These are phyloP conservation scores for Sisyra terminalis DNA, from an alignment of 2,888 invertebrate species.

Conservation along the genomic window DNA sequence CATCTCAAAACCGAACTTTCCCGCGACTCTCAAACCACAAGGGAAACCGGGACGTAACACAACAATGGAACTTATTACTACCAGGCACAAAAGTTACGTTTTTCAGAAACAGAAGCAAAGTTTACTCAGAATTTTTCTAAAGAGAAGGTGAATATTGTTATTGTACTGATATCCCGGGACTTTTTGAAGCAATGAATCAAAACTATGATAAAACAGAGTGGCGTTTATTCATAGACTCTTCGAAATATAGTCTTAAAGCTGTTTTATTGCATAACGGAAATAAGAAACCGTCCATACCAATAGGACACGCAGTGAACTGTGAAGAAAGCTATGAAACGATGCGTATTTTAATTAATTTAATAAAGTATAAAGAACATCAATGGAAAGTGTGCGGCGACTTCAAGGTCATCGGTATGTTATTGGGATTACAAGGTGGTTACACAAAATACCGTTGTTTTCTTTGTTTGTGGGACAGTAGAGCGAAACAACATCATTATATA, in stretches of 20 bases:
- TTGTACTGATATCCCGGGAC: not conserved
- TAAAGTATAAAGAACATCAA: constrained; percentile 1
- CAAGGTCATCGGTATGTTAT: constrained; percentile 14
- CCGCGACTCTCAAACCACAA: too few relatives aligned
- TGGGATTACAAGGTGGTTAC: constrained; percentile 17
- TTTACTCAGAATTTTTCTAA: not conserved
- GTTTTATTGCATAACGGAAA: constrained; percentile 16
- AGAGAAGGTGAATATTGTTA: not conserved
- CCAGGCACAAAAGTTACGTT: not conserved
- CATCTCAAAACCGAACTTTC: too few relatives aligned
- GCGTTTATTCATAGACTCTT: constrained; percentile 12
- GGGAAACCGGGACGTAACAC: too few relatives aligned
- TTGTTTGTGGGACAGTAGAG: constrained; percentile 17
- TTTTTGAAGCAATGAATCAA: not conserved
- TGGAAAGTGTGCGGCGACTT: constrained; percentile 12
- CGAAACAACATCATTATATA: constrained; percentile 14
- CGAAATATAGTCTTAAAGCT: constrained; percentile 16
- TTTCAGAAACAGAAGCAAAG: not conserved
- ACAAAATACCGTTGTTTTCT: constrained; percentile 17
- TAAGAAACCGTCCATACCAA: constrained; percentile 18
- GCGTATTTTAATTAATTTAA: not conserved
- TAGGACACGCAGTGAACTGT: constrained; percentile 15
- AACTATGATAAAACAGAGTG: not conserved
- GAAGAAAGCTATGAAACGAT: constrained; percentile 14
- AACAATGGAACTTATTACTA: not conserved